phyloP scores from a whole-genome alignment of 2,113 vertebrate species.

The Hiodon alosoides region DNA sequence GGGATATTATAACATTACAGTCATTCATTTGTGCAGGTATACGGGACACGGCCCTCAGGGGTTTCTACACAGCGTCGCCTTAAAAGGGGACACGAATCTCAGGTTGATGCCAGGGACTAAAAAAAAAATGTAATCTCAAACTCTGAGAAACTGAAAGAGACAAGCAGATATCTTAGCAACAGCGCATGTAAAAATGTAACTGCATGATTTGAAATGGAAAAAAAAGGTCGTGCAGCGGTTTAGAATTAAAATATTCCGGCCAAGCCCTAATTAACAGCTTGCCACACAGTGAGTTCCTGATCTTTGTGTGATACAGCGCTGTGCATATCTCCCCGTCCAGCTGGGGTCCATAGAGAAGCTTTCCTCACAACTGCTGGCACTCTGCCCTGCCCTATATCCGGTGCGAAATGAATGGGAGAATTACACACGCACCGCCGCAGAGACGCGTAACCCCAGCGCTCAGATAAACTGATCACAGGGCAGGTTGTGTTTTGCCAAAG shows the following conservation, averaged over 20 bases:
- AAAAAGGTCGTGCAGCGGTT: too few relatives aligned
- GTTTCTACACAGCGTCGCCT: not conserved
- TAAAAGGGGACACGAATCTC: not conserved
- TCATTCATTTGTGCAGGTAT: conserved; percentile 43
- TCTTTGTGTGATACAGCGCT: too few relatives aligned
- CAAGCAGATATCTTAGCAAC: not conserved
- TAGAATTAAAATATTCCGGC: too few relatives aligned
- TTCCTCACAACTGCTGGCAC: conserved; percentile 3
- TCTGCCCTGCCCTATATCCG: conserved; percentile 6
- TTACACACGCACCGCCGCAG: not conserved
- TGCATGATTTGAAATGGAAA: too few relatives aligned
- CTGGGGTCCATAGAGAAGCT: conserved; percentile 9
- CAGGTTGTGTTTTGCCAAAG: not conserved
- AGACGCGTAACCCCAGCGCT: not conserved
- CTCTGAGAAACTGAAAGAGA: not conserved
- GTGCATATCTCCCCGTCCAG: not conserved
- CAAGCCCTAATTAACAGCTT: not conserved
- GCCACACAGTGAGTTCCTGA: not conserved
- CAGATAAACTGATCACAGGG: not conserved
- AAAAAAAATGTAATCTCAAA: not conserved
- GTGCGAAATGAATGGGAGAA: not conserved
- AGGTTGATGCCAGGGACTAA: not conserved
- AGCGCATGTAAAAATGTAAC: too few relatives aligned
- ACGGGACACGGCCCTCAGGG: conserved; percentile 29
- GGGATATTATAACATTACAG: conserved; percentile 52